Conservation (phyloP, 2,113 vertebrate genomes). For the Brachypteracias leptosomus region DNA sequence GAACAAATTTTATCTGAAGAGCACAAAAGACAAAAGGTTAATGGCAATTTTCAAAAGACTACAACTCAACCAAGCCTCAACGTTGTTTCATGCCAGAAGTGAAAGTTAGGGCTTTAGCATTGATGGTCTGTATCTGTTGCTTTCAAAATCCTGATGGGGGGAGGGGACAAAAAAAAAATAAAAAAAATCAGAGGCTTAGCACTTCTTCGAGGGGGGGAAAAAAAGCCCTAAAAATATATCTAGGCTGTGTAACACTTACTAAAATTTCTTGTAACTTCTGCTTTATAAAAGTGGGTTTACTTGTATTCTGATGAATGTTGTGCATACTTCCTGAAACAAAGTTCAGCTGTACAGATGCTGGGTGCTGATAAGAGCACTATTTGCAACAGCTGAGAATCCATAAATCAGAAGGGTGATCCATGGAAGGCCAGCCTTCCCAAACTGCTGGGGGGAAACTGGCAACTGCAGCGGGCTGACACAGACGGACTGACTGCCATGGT, state of each 20-base stretch:
- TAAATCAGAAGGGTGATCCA: neutral
- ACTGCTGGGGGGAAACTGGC: neutral
- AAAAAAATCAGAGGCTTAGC: neutral
- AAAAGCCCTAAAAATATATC: neutral
- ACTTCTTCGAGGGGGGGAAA: neutral
- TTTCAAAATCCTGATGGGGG: neutral
- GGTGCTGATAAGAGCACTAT: neutral
- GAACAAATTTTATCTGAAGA: slow-evolving; percentile 21
- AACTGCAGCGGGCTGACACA: neutral
- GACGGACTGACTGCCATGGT: neutral
- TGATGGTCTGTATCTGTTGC: neutral
- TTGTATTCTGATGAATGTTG: neutral
- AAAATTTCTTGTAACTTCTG: neutral
- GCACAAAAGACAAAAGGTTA: slow-evolving; percentile 21
- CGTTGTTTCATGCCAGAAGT: neutral
- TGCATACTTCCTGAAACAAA: neutral
- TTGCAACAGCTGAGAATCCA: neutral
- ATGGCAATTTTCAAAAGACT: slow-evolving; percentile 5
- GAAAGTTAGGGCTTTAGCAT: neutral
- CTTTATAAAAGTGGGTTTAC: neutral
- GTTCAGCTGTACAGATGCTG: neutral
- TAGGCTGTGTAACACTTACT: neutral
- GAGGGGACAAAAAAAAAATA: neutral
- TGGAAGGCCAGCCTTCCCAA: rapidly evolving
- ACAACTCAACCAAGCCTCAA: neutral